A percentile compares a stretch with the other conserved stretches of the same genome.
Evolutionary conservation across 2,113 vertebrate genomes (phyloP).

Genomic region (Gracilinanus agilis): DNA sequence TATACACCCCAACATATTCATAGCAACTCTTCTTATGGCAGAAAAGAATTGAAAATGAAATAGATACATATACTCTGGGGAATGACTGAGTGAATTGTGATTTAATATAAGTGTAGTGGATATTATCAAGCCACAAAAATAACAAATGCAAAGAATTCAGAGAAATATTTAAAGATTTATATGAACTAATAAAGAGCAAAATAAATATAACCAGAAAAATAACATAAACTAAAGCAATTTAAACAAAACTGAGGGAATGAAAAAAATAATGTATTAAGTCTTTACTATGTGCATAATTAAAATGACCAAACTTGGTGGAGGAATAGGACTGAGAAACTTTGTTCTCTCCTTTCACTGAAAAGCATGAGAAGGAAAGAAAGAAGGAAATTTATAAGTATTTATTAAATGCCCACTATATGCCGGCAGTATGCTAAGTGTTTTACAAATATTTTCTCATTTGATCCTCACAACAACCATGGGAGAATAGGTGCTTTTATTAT

Average conservation of each 20-base stretch:
- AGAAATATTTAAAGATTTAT: too few species aligned
- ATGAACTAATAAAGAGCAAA: not conserved
- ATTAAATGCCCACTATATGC: too few species aligned
- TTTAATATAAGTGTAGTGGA: not conserved
- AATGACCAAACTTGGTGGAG: not conserved
- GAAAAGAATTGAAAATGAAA: not conserved
- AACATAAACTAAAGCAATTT: not conserved
- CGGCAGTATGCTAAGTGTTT: too few species aligned
- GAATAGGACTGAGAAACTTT: too few species aligned
- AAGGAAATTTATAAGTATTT: too few species aligned
- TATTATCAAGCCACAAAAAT: not conserved
- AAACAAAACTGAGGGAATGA: not conserved
- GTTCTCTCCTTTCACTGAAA: too few species aligned
- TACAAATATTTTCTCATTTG: too few species aligned
- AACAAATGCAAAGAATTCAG: not conserved
- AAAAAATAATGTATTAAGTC: not conserved
- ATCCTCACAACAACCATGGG: too few species aligned
- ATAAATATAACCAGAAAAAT: not conserved
- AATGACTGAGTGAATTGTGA: not conserved
- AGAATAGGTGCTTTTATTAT: too few species aligned
- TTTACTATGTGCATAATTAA: not conserved
- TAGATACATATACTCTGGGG: not conserved
- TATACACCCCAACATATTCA: not conserved
- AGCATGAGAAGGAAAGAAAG: too few species aligned
- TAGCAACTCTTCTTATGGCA: not conserved